Evolutionary conservation across 1,140 invertebrate genomes (phyloP), one percentile per base, ranked within the genome.

Genomic region (Radopholus similis): DNA sequence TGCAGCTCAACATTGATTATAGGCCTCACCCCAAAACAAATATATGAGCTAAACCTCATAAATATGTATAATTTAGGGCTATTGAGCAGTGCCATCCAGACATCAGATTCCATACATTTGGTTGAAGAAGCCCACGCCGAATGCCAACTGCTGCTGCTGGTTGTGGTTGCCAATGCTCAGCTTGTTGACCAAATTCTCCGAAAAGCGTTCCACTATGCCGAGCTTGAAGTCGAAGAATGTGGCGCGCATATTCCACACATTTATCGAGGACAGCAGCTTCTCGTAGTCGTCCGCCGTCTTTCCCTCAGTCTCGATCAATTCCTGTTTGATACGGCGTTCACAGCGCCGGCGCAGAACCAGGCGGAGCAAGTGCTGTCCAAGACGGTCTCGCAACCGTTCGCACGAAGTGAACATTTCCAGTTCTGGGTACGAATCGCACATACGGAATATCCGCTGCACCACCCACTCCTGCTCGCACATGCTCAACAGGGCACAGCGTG

Each of bases 391-490:
- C 15, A 62, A 28, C 21, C 59, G 55, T 23, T 60, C 32, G 15
- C 40, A 49, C 40, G 23, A 59, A 38, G 47, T 71, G 54, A 73
- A 73, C n/a, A 62, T 26, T 47, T 73, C 72, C 64, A 77, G 57
- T 28, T 77, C 68, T 15, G 44, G 37, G 34, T 72, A 55, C 28
- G 23, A 58, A 15, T 80, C 71, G 49, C 75, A 76, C 30, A 76
- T 40, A n/a, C 57, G 32, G 65, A 77, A 80, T 40, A 76, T 58
- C 34, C 75, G 28, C 30, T 54, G 34, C 5, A 71, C 58, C 13
- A 76, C 77, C 75, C 77, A 76, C 42, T 76, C 74, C 57, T 76
- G 67, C 28, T 77, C 66, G 30, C 72, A 80, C 32, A 76, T 80
- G 21, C 73, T 55, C 15, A 79, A 44, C 35, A 74, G 42, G 4